These are phyloP conservation scores for Caranx melampygus DNA, from an alignment of 2,113 vertebrate genomes.

Conservation along the genomic window DNA sequence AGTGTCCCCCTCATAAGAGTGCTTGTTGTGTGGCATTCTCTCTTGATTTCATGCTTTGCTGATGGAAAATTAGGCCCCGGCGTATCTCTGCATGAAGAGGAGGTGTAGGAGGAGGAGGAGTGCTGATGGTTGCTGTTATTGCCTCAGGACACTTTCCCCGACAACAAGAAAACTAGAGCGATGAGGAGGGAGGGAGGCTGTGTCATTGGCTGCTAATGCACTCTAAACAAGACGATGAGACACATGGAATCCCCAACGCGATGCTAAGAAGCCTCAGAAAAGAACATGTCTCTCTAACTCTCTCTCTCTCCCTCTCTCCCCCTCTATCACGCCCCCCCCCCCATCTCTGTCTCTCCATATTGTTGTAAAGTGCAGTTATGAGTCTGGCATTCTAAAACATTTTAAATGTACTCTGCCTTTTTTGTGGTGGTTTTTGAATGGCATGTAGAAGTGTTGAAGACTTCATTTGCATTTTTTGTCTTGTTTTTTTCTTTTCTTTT, in stretches of 20 bases:
- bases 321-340: slow-evolving; percentile 32
- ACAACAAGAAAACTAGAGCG: slow-evolving; percentile 96
- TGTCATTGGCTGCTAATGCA: slow-evolving; percentile 95
- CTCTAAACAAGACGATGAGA: slow-evolving; percentile 91
- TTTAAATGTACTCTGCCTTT: slow-evolving; percentile 65
- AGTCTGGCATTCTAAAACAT: slow-evolving; percentile 79
- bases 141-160: slow-evolving; percentile 96
- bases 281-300: slow-evolving; percentile 56
- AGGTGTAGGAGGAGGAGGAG: slow-evolving; percentile 89
- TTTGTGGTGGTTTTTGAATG: slow-evolving; percentile 74
- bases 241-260: slow-evolving; percentile 88
- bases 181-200: slow-evolving; percentile 82
- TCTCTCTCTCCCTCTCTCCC: slow-evolving; percentile 6
- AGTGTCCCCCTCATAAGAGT: slow-evolving; percentile 87
- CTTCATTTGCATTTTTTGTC: slow-evolving; percentile 80
- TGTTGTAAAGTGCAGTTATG: slow-evolving; percentile 78
- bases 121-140: slow-evolving; percentile 89
- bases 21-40: slow-evolving; percentile 93
- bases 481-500: slow-evolving; percentile 54
- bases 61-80: slow-evolving; percentile 96
- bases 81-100: slow-evolving; percentile 92
- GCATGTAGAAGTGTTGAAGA: slow-evolving; percentile 54
- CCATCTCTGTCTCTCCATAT: slow-evolving; percentile 45
- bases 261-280: slow-evolving; percentile 76
- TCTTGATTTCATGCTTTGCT: slow-evolving; percentile 98